Base-by-base conservation (phyloP, 92 coral and sea anemone genomes). In the Epizoanthus illoricatus region DNA sequence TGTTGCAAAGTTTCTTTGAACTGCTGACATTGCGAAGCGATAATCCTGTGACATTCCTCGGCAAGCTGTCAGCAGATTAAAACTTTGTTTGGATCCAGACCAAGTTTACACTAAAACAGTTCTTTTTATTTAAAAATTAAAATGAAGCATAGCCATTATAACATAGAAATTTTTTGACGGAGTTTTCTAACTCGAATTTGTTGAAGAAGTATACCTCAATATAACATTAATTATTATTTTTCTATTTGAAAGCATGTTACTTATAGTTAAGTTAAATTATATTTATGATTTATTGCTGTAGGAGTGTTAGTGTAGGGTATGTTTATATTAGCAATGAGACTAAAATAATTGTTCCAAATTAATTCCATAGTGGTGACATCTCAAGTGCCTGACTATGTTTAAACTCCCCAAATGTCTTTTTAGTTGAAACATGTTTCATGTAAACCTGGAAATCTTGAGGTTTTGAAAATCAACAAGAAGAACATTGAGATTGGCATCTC, bases 21-120 rank as follows among this genome's bases (percentile, higher is more conserved):
- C 56, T 78, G 69, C 60, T 21, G 82, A 61, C 70, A 76, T 17
- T 23, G 55, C 18, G 55, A 75, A 20, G 81, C 69, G 39, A 36
- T 75, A 59, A 78, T 63, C 82, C 43, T 21, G 43, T 63, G 56
- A 52, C 15, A 13, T 52, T 52, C 56, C 12, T 52, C 9, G 12
- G 56, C 56, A n/a, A 19, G 49, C 40, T 61, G 36, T 42, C 69
- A 62, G 81, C 55, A 60, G 57, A 40, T 63, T 59, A 62, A 52
- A 5, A 78, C 61, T 20, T 42, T 15, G 57, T 23, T 42, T 20
- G 55, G 41, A 42, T 10, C 65, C 19, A 78, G 49, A 70, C 4
- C 56, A 15, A 17, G 60, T 62, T 23, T 52, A 52, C 16, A 52
- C 12, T 52, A 52, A 52, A 52, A 1, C 16, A 9, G 56, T 1